phyloP scores from a whole-genome alignment of 1,140 invertebrate genomes.

The Lutraria rhynchaena region DNA sequence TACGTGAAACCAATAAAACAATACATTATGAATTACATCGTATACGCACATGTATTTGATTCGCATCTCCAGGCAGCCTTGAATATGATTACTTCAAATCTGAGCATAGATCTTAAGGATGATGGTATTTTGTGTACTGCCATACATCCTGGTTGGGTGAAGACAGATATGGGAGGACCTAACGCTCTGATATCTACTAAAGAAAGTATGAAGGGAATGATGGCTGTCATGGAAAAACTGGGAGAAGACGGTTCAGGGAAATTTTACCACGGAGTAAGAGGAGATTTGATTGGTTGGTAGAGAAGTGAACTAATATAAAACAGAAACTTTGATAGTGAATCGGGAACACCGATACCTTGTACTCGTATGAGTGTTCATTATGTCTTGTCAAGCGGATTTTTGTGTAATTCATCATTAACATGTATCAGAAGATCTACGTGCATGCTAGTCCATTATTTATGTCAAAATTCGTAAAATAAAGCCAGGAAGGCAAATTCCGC shows the following conservation, averaged over 20 bases:
- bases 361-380: background rate
- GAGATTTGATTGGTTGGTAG: slow-evolving; percentile 44
- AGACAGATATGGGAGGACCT: slow-evolving; percentile 93
- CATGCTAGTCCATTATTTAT: too few species aligned
- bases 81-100: slow-evolving; percentile 93
- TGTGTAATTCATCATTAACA: too few species aligned
- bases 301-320: background rate
- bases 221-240: slow-evolving; percentile 37
- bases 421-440: too few species aligned
- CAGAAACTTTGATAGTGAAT: background rate
- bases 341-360: background rate
- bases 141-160: slow-evolving; percentile 95
- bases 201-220: slow-evolving; percentile 18
- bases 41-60: too few species aligned
- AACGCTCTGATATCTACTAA: slow-evolving; percentile 84
- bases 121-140: slow-evolving; percentile 89
- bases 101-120: slow-evolving; percentile 91
- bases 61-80: slow-evolving; percentile 87
- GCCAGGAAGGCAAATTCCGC: too few species aligned
- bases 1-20: too few species aligned
- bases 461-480: too few species aligned
- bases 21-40: too few species aligned
- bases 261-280: slow-evolving; percentile 43
- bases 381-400: too few species aligned
- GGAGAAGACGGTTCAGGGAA: slow-evolving; percentile 40